Conservation (phyloP, 2,797 vertebrate genomes). For the Notolabrus celidotus region DNA sequence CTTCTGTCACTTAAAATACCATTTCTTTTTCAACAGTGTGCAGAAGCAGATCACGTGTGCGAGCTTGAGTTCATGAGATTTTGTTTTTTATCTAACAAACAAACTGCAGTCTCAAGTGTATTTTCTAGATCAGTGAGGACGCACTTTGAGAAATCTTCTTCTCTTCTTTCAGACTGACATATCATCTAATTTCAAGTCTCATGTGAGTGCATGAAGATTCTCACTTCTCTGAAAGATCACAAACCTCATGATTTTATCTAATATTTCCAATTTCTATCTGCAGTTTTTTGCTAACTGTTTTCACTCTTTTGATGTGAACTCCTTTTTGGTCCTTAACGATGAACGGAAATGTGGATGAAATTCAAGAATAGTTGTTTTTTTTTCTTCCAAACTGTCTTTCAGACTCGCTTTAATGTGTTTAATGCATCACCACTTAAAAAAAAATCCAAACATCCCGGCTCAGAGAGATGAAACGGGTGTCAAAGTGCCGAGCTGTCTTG, state of each 20-base stretch:
- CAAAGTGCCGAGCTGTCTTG: slow-evolving; percentile 52
- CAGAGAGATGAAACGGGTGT: slow-evolving; percentile 60
- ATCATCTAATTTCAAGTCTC: not conserved
- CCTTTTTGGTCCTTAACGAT: slow-evolving; percentile 1
- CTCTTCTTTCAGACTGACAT: not conserved
- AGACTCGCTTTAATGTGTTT: slow-evolving; percentile 39
- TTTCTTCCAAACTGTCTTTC: slow-evolving; percentile 28
- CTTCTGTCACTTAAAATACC: not conserved
- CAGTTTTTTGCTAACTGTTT: too few relatives aligned
- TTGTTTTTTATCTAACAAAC: not conserved
- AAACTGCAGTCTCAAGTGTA: not conserved
- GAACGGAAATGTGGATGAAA: slow-evolving; percentile 2
- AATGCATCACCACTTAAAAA: slow-evolving; percentile 20
- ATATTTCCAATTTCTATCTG: not conserved
- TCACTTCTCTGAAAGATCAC: too few relatives aligned
- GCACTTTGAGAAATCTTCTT: not conserved
- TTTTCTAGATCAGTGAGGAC: not conserved
- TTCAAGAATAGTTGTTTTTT: slow-evolving; percentile 12
- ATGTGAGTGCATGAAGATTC: not conserved
- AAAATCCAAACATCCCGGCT: slow-evolving; percentile 9
- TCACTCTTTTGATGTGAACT: too few relatives aligned
- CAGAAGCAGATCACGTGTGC: not conserved
- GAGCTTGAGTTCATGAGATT: not conserved
- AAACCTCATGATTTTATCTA: too few relatives aligned
- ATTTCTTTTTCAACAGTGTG: too few relatives aligned